Evolutionary conservation across 92 coral and sea anemone species (phyloP), one percentile per base, ranked within the genome.

Genomic region (Umimayanthus kanabou): DNA sequence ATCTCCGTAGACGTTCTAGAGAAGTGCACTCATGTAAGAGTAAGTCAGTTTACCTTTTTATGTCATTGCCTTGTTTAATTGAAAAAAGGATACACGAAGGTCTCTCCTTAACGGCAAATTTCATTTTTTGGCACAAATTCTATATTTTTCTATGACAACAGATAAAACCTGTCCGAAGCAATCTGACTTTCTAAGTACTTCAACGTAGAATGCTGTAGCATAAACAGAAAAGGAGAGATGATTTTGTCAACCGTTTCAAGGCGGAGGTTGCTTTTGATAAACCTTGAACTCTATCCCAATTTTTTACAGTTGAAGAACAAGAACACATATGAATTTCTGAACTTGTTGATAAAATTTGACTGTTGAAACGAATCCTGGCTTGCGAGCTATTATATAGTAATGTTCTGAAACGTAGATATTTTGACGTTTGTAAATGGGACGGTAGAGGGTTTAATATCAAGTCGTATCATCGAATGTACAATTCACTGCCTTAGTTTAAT

Each of bases 131-230:
- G 79, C 28, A 39, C 29, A 75, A 37, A 75, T 39, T 40, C 45
- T 75, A 40, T 75, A 75, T 75, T 75, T 75, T 75, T 75, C 79
- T 75, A 75, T 39, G 50, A 18, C 45, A 74, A 37, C n/a, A 74
- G 79, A 74, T 40, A 71, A 71, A 71, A 28, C 42, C 39, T 29
- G 39, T 4, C 39, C 76, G 42, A 29, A 71, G 39, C 30, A 6
- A 5, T 9, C 26, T 16, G 50, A 14, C 79, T 39, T 43, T n/a
- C 40, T 4, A 33, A 37, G 20, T 30, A 33, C 23, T 11, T 15
- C 4, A 53, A 53, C 20, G 16, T 53, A 53, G 4, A 53, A 53
- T 53, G 58, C 58, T 53, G 58, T 53, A 13, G 58, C 58, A 53
- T 2, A 53, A 61, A 16, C 69, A 22, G 69, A 61, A 61, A 61